Percentiles rank a stretch among this genome's conserved stretches.
Evolutionary conservation across 2,113 vertebrate genomes (phyloP).

Genomic region (Merops nubicus): DNA sequence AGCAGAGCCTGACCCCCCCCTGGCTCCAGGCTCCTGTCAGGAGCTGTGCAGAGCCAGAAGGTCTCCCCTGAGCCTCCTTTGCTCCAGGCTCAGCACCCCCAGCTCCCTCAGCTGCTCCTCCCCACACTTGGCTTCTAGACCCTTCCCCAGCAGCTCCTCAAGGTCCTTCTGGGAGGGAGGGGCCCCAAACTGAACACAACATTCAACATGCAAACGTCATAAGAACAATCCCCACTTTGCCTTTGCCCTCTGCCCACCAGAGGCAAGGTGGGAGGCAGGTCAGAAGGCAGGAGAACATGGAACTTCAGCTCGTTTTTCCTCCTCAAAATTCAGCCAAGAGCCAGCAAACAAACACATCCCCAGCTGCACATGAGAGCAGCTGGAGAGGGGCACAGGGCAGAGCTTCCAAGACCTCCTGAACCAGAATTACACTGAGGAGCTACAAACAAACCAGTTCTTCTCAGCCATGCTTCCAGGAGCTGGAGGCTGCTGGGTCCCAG

Average conservation of each 20-base stretch:
- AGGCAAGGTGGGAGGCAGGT: neutral
- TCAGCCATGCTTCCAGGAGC: neutral
- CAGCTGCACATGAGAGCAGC: too few species aligned
- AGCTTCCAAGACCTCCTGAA: neutral
- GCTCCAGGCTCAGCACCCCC: too few species aligned
- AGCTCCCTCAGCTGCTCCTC: too few species aligned
- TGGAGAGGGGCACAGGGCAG: neutral
- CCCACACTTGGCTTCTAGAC: too few species aligned
- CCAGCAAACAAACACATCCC: accelerated
- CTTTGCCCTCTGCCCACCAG: neutral
- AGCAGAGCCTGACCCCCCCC: too few species aligned
- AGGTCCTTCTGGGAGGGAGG: too few species aligned
- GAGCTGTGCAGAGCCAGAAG: too few species aligned
- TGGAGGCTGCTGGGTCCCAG: neutral
- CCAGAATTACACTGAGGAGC: too few species aligned
- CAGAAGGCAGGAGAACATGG: neutral
- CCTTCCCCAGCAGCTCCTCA: too few species aligned
- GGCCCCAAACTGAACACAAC: too few species aligned
- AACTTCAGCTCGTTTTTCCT: neutral
- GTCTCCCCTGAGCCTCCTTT: too few species aligned
- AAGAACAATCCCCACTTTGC: neutral
- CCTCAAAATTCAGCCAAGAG: neutral
- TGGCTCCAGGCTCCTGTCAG: too few species aligned
- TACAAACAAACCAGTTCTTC: accelerated
- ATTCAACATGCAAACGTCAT: neutral